Evolutionary conservation across 2,797 vertebrate genomes (phyloP).

Genomic region (Cossypha heuglini): DNA sequence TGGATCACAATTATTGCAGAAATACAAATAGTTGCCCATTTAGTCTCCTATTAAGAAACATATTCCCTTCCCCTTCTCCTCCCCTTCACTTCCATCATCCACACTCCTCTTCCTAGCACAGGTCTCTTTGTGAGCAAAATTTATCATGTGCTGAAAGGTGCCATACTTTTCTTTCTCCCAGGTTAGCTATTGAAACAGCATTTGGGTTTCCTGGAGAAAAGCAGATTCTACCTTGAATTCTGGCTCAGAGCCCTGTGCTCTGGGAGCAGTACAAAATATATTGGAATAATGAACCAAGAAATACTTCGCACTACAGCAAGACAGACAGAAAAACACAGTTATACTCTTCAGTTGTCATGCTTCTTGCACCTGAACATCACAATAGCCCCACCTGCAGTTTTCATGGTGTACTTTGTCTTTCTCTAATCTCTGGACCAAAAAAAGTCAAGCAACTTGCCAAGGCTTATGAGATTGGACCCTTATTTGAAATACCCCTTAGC

Average conservation of each 20-base stretch:
- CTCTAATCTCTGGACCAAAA: neutral
- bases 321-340: neutral
- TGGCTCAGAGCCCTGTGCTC: neutral
- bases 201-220: neutral
- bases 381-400: neutral
- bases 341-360: neutral
- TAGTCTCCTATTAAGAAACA: neutral
- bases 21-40: neutral
- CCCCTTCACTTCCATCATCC: too few relatives aligned
- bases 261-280: neutral
- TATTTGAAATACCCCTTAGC: neutral
- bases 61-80: neutral
- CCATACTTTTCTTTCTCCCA: neutral
- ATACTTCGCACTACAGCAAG: neutral
- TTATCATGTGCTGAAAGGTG: neutral
- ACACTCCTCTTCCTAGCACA: accelerated
- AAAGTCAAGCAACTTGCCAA: neutral
- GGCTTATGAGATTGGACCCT: neutral
- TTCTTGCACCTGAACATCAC: neutral
- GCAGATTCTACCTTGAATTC: neutral
- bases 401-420: neutral
- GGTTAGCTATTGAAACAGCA: neutral
- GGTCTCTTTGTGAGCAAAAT: neutral
- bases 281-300: neutral
- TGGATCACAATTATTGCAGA: neutral